Base-by-base conservation (phyloP, 2,113 vertebrate species). In the Corvus moneduloides region DNA sequence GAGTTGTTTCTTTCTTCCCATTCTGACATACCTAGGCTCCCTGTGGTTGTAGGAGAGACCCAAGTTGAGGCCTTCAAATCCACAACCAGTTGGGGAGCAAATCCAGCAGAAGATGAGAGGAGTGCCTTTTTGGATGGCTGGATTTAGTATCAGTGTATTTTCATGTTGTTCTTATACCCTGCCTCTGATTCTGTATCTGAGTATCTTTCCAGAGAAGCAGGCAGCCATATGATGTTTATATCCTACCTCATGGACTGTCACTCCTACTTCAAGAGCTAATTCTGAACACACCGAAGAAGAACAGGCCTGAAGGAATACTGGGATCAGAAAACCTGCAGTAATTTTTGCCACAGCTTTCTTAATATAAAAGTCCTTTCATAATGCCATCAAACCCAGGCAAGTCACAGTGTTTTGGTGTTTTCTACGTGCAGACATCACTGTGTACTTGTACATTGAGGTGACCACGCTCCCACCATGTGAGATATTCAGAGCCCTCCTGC, bases 141-240 rank as follows among this genome's bases (percentile, higher is more conserved):
- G 43, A 39, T 52, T 75, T 81, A 81, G 39, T 0, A 61, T 27
- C 73, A 41, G 33, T 41, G 4, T 13, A 22, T 71, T 81, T 85
- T 82, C 37, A 22, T 44, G 27, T 30, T 84, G 28, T 27, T 75
- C 39, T 64, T 56, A 56, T 33, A 54, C 13, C 69, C 21, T 55
- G 64, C 23, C 64, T 56, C 15, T 51, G 51, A 77, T 86, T n/a
- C 27, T 9, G 16, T 24, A 48, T 21, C 64, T 39, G 33, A 74
- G 8, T 49, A 35, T 46, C 52, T 84, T 16, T 35, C 64, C 84
- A 87, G 68, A 71, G 80, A 84, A 93, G 84, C 1, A 82, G 78
- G 58, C 69, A 96, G 74, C 87, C 84, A 78, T 67, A 48, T 43
- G 73, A 91, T 93, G 93, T 93, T 94, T 90, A 76, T 12, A 87